Evolutionary conservation across 1,140 invertebrate genomes (phyloP).

Genomic region (Bombyx mandarina): DNA sequence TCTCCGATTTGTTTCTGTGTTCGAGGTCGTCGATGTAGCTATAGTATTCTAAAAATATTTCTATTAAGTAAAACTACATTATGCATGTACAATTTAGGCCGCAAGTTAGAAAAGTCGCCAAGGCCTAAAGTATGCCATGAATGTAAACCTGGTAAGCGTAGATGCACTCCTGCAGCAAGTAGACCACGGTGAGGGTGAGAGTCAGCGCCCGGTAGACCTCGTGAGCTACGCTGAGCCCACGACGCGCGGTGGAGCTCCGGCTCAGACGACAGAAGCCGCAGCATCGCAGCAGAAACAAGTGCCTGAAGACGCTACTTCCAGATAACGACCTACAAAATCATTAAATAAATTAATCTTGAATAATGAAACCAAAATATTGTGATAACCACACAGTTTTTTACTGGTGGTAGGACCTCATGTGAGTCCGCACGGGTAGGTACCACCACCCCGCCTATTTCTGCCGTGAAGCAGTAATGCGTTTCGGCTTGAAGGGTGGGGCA

Average conservation of each 20-base stretch:
- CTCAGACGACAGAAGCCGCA: slow-evolving; percentile 21
- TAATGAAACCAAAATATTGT: no score
- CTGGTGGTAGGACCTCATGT: no score
- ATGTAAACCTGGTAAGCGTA: slow-evolving; percentile 34
- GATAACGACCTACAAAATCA: slow-evolving; percentile 12
- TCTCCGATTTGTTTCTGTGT: no score
- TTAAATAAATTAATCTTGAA: no score
- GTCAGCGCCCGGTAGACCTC: slow-evolving; percentile 27
- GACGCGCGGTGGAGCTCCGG: background rate
- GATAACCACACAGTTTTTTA: no score
- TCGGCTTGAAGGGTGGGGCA: no score
- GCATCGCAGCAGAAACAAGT: slow-evolving; percentile 19
- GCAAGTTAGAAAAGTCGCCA: no score
- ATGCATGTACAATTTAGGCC: background rate
- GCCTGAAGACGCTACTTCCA: slow-evolving; percentile 13
- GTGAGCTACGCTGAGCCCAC: slow-evolving; percentile 9
- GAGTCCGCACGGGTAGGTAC: no score
- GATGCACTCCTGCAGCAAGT: slow-evolving; percentile 41
- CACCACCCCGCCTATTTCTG: no score
- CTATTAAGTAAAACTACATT: background rate
- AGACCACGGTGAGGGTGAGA: slow-evolving; percentile 26
- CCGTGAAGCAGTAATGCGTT: no score
- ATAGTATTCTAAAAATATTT: background rate
- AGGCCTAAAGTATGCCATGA: background rate
- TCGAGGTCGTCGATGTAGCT: no score